phyloP scores from a whole-genome alignment of 2,888 invertebrate species.

The Apantesis nais region DNA sequence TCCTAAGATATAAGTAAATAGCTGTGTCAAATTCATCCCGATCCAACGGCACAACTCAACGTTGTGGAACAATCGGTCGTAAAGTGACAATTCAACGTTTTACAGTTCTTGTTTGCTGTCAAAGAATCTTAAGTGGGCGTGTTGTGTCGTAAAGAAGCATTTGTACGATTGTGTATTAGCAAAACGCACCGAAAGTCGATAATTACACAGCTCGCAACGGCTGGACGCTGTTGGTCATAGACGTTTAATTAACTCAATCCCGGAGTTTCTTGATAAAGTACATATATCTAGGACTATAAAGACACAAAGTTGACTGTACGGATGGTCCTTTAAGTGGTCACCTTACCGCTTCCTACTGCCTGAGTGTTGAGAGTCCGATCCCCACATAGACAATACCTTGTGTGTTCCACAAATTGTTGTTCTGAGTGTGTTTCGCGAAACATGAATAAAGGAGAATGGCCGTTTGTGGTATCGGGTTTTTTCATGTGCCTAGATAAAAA shows the following conservation, averaged over 20 bases:
- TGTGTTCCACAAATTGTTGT: no score
- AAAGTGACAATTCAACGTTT: conserved; percentile 63
- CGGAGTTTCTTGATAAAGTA: conserved; percentile 54
- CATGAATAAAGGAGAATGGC: no score
- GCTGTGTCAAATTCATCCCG: conserved; percentile 52
- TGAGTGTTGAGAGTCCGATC: no score
- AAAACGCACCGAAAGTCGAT: conserved; percentile 61
- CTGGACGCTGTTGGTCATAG: conserved; percentile 48
- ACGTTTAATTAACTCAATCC: conserved; percentile 61
- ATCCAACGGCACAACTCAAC: conserved; percentile 38
- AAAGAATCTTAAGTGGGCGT: conserved; percentile 48
- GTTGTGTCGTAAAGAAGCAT: conserved; percentile 59
- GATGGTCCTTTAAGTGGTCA: no score
- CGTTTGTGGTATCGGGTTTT: no score
- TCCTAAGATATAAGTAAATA: conserved; percentile 40
- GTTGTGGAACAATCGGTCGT: conserved; percentile 62
- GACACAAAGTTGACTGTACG: no score
- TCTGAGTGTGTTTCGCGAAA: no score
- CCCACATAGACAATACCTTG: no score
- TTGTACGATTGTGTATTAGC: conserved; percentile 55
- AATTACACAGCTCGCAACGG: conserved; percentile 55
- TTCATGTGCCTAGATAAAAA: no score
- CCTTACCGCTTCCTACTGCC: no score
- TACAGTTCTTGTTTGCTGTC: conserved; percentile 39
- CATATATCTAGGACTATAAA: neutral